Evolutionary conservation across 2,888 invertebrate species (phyloP), one percentile per base, ranked within the genome.

Genomic region (Athripsodes cinereus): DNA sequence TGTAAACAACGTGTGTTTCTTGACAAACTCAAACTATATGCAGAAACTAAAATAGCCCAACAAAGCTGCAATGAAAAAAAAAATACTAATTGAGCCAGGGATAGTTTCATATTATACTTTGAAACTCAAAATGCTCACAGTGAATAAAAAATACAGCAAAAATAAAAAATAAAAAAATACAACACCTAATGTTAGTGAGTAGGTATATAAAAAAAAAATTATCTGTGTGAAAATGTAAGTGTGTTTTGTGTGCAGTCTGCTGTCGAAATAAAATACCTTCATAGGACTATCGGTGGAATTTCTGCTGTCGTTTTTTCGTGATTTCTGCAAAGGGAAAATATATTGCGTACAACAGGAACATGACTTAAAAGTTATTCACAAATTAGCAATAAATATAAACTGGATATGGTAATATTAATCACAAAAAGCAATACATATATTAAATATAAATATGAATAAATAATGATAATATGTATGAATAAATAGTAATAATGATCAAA

Each of bases 231-330:
- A n/a, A n/a, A 44, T 18, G 5, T 26, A 26, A 26, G 26, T 26
- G 10, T 51, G 51, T 26, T 22, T 11, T 19, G 16, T 19, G 20
- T 35, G 35, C 44, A 44, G 52, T 20, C 35, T 51, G 5, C n/a
- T 18, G 2, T 13, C 18, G 3, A 67, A 72, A 72, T 87, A 88
- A 67, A 72, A 72, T 87, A 88, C 87, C 88, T 88, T 86, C 68
- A 80, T 75, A 68, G 86, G 84, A 70, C 84, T 84, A 71, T 81
- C 79, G 71, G 78, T 66, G 62, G 77, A 69, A 68, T 82, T 79
- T 74, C 83, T 82, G 83, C 80, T 87, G 75, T 86, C 87, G 71
- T 81, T 80, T 82, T 86, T 87, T 82, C 85, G 86, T 78, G 88
- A 88, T 81, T 87, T 88, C 88, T 88, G 85, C 69, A 86, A 85